These are phyloP conservation scores for Heliconius melpomene DNA, from an alignment of 1,140 invertebrate species.

Conservation along the genomic window DNA sequence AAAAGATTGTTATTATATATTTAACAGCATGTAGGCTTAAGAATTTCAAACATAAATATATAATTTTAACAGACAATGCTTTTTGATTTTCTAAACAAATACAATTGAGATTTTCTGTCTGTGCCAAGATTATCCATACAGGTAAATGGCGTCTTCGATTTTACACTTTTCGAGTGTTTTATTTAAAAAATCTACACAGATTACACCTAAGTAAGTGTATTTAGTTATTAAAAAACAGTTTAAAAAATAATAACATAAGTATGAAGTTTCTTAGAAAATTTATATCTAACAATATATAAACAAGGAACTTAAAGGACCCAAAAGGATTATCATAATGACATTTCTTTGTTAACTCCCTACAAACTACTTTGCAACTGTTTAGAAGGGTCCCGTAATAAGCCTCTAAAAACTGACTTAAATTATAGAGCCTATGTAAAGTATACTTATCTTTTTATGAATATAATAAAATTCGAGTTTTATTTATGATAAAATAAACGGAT, in stretches of 20 bases:
- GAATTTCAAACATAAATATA: background rate
- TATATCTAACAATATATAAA: conserved; percentile 44
- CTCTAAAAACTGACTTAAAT: background rate
- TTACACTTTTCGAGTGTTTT: background rate
- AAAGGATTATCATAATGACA: conserved; percentile 60
- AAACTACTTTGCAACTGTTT: conserved; percentile 16
- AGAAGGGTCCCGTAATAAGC: conserved; percentile 16
- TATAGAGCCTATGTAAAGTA: background rate
- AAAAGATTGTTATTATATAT: background rate
- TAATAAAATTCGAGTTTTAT: no score
- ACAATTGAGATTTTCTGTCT: background rate
- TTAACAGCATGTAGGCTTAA: background rate
- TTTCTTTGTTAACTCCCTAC: conserved; percentile 52
- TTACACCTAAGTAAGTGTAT: background rate
- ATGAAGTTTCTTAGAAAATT: background rate
- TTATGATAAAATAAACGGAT: no score
- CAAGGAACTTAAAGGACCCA: conserved; percentile 50
- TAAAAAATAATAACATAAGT: conserved; percentile 9
- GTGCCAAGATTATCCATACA: background rate
- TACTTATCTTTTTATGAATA: background rate
- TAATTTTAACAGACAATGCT: background rate
- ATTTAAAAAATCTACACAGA: background rate
- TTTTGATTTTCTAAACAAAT: background rate
- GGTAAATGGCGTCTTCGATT: background rate
- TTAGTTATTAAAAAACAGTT: background rate